These are phyloP conservation scores for Corythornis cristatus DNA, from an alignment of 2,113 vertebrate genomes.

Conservation along the genomic window DNA sequence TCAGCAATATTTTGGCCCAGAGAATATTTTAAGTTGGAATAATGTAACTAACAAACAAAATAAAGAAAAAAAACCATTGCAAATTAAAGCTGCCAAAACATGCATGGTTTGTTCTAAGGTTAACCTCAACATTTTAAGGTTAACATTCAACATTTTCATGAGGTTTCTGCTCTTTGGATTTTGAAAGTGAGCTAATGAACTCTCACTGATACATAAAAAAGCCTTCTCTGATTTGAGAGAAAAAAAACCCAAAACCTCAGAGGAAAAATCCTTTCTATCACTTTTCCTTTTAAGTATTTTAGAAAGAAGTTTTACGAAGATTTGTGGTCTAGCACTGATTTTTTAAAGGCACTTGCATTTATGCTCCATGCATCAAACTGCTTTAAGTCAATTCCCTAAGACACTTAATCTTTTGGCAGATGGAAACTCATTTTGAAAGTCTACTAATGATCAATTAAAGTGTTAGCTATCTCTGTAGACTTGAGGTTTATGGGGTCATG, in stretches of 20 bases:
- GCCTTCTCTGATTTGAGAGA: background rate
- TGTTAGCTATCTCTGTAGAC: constrained; percentile 42
- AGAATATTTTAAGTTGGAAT: background rate
- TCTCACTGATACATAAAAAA: background rate
- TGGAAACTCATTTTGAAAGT: constrained; percentile 46
- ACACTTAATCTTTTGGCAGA: constrained; percentile 58
- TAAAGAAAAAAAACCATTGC: background rate
- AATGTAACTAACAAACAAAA: background rate
- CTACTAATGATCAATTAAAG: constrained; percentile 64
- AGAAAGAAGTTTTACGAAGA: constrained; percentile 10
- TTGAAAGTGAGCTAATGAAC: background rate
- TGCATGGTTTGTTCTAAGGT: background rate
- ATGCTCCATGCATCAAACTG: background rate
- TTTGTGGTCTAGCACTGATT: background rate
- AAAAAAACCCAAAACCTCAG: background rate
- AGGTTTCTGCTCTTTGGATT: background rate
- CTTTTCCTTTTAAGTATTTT: background rate
- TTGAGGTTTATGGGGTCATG: constrained; percentile 21
- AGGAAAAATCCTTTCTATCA: background rate
- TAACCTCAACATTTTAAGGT: background rate
- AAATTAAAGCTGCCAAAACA: background rate
- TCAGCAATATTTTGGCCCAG: background rate
- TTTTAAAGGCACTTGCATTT: constrained; percentile 34
- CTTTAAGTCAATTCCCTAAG: constrained; percentile 35
- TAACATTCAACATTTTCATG: background rate